Base-by-base conservation (phyloP, 2,888 invertebrate species). In the Idaea straminata region DNA sequence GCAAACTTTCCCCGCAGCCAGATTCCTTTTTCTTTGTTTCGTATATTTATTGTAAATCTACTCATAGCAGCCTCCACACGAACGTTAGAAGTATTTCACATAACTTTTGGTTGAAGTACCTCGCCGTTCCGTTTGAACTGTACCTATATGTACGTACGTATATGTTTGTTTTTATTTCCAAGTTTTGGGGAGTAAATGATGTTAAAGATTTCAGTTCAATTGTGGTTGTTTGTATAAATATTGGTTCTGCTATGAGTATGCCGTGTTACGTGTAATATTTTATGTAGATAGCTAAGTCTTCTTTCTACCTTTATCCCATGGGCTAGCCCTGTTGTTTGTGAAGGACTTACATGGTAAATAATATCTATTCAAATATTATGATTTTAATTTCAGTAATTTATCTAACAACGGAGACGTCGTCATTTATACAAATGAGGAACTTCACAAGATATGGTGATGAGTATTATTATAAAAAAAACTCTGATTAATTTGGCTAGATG, bases 31-130 rank as follows among this genome's bases (percentile, higher is more conserved):
- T 89, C 91, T 91, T 92, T 92, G 92, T 92, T 92, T 89, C 87
- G 88, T 89, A 90, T 92, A 92, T 92, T 91, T 91, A 92, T 92
- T 91, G 92, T 92, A 91, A 91, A 92, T 91, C 89, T 90, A 91
- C 92, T 92, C 92, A 91, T 91, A 91, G 89, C 87, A 83, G 79
- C 81, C 81, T 78, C 80, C 85, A 81, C 81, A 78, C 78, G 78
- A 76, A 77, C 83, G 87, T 86, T 88, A 87, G 83, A 90, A 91
- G 92, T 92, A 91, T 91, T 90, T 82, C 88, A 89, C 90, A 92
- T 92, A 91, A 92, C 90, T 91, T 91, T 86, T 85, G 84, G 83
- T 83, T 83, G 82, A 67, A 74, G 74, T 70, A 72, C 74, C 69
- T 69, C 64, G 58, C 59, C 69, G 66, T 66, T 66, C 64, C 70